Evolutionary conservation across 2,888 invertebrate species (phyloP), one percentile per base, ranked within the genome.

Genomic region (Caenorhabditis macrosperma): DNA sequence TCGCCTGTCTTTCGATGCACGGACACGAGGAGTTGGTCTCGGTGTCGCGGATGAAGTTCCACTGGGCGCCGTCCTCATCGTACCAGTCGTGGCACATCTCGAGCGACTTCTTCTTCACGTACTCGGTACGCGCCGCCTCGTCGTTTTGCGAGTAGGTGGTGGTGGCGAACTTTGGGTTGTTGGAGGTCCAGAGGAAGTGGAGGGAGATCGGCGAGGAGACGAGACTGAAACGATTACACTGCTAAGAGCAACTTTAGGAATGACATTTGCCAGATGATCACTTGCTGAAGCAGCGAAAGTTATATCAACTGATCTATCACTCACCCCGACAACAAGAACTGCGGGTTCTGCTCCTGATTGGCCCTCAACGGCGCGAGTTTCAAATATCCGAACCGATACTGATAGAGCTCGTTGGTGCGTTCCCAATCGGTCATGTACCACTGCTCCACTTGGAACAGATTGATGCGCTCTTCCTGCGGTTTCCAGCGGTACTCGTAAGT

Each of bases 1-100:
- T 91, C 0, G 97, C 97, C 90, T 98, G 97, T 80, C 95, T 94
- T 83, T 97, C 91, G 0, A 94, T 95, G 90, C 98, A 99, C 0
- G 98, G 98, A 68, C 90, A 90, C 0, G 89, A 89, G 1, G 88
- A 82, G 78, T 91, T 91, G 15, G 88, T 90, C 64, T 90, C 90
- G 12, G 88, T 88, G 63, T 90, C 90, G 10, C 86, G 79, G 50
- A 90, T 87, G 81, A 90, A 90, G 76, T 90, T 90, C 82, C 80
- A 87, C 46, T 88, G 85, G 12, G 89, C 89, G 10, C 90, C 90
- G 74, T 90, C 90, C 55, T 90, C 89, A 63, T 90, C 86, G 82
- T 88, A 90, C 85, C 90, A 90, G 59, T 89, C 90, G 64, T 89
- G 87, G 46, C 90, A 90, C 90, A 90, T 90, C 60, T 90, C 84